phyloP scores from a whole-genome alignment of 2,888 invertebrate genomes.

The Hoplodrina blanda region DNA sequence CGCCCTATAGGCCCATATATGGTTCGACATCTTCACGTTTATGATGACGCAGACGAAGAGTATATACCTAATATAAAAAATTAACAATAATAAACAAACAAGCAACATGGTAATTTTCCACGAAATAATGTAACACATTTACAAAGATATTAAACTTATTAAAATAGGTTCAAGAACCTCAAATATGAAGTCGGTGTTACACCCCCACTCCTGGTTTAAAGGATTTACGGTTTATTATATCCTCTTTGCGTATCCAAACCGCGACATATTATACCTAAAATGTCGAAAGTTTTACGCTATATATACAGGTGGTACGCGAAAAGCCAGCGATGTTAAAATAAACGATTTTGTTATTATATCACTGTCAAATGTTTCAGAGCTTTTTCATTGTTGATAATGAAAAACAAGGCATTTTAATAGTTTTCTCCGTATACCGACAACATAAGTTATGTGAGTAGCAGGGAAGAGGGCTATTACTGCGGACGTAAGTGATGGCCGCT shows the following conservation, averaged over 20 bases:
- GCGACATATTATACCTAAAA: constrained; percentile 33
- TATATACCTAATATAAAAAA: too few species aligned
- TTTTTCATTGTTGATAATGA: constrained; percentile 17
- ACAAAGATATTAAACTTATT: constrained; percentile 30
- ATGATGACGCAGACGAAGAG: too few species aligned
- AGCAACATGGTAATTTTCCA: neutral
- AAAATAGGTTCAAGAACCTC: constrained; percentile 45
- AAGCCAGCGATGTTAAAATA: constrained; percentile 22
- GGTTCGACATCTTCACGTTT: too few species aligned
- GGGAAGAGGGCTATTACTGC: constrained; percentile 52
- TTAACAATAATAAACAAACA: too few species aligned
- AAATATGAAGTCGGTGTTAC: constrained; percentile 38
- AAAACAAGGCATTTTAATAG: constrained; percentile 40
- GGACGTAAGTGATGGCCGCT: constrained; percentile 51
- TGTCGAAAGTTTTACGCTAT: constrained; percentile 44
- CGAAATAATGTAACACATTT: neutral
- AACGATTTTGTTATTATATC: constrained; percentile 11
- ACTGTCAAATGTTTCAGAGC: neutral
- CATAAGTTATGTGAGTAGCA: constrained; percentile 47
- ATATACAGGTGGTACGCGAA: constrained; percentile 48
- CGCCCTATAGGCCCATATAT: too few species aligned
- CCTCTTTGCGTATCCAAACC: constrained; percentile 53
- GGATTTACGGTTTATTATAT: constrained; percentile 55
- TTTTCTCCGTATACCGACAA: constrained; percentile 35
- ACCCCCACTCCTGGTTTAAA: constrained; percentile 43